These are phyloP conservation scores for Gnathonemus longibarbis DNA, from an alignment of 2,113 vertebrate species.

Conservation along the genomic window DNA sequence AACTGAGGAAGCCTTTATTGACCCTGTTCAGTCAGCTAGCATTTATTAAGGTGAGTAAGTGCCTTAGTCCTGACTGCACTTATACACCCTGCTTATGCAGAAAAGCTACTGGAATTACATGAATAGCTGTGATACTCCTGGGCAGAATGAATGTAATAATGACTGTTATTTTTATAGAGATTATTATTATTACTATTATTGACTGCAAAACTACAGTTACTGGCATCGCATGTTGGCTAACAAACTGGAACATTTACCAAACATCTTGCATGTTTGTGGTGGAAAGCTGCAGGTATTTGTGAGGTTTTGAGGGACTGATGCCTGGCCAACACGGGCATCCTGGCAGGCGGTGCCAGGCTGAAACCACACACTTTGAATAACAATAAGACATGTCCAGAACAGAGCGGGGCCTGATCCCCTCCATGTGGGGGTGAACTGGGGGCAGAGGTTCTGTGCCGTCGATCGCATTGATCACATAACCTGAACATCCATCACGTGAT, in stretches of 20 bases:
- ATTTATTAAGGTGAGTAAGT: not conserved
- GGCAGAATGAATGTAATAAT: not conserved
- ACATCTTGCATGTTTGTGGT: not conserved
- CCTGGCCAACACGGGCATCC: not conserved
- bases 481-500: slow-evolving; percentile 15
- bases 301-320: not conserved
- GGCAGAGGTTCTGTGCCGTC: not conserved
- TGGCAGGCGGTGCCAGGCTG: not conserved
- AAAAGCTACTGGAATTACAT: not conserved
- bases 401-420: not conserved
- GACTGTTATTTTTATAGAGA: not conserved
- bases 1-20: not conserved
- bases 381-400: not conserved
- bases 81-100: not conserved
- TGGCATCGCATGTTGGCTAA: not conserved
- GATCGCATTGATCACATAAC: slow-evolving; percentile 15
- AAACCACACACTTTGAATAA: not conserved
- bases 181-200: not conserved
- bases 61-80: not conserved
- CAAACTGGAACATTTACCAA: not conserved
- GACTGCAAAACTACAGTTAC: not conserved
- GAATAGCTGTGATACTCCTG: not conserved
- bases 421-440: not conserved
- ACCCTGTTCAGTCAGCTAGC: not conserved
- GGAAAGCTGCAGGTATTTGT: not conserved